A percentile compares a stretch with the other conserved stretches of the same genome.
Evolutionary conservation across 2,113 vertebrate genomes (phyloP).

Genomic region (Sminthopsis crassicaudata): DNA sequence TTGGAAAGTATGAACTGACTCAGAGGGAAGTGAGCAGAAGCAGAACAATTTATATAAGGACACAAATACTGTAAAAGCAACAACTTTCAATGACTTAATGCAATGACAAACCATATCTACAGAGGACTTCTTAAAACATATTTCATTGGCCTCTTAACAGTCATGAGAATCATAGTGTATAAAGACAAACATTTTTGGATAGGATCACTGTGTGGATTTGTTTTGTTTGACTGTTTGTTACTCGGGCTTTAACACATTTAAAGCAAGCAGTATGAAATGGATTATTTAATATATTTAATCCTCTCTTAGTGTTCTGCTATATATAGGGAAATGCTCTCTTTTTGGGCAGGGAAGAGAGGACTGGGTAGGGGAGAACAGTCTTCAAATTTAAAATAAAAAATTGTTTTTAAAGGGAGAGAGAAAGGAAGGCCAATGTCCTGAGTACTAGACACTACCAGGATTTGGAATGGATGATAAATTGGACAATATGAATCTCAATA

Average conservation of each 20-base stretch:
- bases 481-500: neutral
- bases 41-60: neutral
- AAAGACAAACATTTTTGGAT: neutral
- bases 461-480: neutral
- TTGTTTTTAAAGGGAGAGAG: neutral
- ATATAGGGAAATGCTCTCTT: neutral
- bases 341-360: neutral
- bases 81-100: neutral
- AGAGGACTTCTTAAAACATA: neutral
- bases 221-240: neutral
- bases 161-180: neutral
- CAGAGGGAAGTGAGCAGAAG: neutral
- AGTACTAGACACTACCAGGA: neutral
- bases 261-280: neutral
- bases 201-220: neutral
- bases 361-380: neutral
- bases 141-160: neutral
- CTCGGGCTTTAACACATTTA: neutral
- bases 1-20: neutral
- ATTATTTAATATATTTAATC: neutral
- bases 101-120: neutral
- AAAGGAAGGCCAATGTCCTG: neutral
- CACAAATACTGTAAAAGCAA: neutral
- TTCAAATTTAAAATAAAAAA: neutral
- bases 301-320: neutral